These are phyloP conservation scores for Cavia porcellus DNA, from an alignment of 2,113 vertebrate genomes.

Conservation along the genomic window DNA sequence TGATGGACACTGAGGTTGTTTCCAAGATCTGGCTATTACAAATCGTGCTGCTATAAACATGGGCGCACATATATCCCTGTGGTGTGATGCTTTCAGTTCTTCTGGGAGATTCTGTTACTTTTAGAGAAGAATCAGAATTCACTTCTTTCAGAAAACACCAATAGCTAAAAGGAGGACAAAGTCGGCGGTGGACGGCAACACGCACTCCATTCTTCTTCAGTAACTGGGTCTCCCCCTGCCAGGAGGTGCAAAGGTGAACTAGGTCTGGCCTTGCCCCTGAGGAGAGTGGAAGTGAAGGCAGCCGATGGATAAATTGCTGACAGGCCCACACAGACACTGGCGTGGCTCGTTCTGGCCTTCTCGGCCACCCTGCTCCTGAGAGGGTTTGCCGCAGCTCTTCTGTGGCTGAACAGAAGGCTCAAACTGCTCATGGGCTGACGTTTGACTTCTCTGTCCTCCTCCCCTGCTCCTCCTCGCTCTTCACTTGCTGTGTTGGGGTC, in stretches of 20 bases:
- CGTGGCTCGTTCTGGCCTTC: not conserved
- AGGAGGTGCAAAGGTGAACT: fast-evolving
- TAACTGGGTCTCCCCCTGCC: not conserved
- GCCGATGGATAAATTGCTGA: too few relatives aligned
- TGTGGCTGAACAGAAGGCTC: not conserved
- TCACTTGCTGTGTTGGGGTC: not conserved
- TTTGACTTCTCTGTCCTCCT: not conserved
- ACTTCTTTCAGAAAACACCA: not conserved
- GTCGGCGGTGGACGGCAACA: not conserved
- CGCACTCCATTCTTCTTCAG: not conserved
- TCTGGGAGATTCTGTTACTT: not conserved
- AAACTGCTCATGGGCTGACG: not conserved
- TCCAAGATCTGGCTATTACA: too few relatives aligned
- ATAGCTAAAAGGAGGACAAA: not conserved
- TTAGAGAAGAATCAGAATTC: not conserved
- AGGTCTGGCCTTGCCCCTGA: not conserved
- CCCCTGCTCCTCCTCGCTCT: not conserved
- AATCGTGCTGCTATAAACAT: too few relatives aligned
- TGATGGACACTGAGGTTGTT: too few relatives aligned
- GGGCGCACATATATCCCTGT: too few relatives aligned
- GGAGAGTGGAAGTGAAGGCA: not conserved
- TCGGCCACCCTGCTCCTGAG: not conserved
- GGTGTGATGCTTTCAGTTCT: too few relatives aligned
- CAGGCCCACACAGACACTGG: not conserved
- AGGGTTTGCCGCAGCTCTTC: not conserved